A percentile compares a stretch with the other conserved stretches of the same genome.
Evolutionary conservation across 2,888 invertebrate genomes (phyloP).

Genomic region (Synanthedon vespiformis): DNA sequence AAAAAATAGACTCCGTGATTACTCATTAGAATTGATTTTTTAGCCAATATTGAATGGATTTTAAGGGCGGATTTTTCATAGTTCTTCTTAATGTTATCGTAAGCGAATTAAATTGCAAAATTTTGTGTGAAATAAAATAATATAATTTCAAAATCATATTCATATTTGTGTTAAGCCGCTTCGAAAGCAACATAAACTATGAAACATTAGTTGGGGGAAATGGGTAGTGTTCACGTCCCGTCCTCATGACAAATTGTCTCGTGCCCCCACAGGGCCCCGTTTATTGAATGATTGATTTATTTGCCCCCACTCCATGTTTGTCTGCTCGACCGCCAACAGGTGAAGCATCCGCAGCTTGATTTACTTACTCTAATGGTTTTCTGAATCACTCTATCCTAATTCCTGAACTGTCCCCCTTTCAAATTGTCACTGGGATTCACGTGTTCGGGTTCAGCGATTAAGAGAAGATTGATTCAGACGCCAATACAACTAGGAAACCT

Average conservation of each 20-base stretch:
- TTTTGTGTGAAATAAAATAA: too few relatives aligned
- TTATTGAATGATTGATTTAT: conserved; percentile 68
- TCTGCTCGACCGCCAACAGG: conserved; percentile 41
- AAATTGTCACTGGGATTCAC: conserved; percentile 20
- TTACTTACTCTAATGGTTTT: conserved; percentile 59
- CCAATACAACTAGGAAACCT: neutral
- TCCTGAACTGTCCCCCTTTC: conserved; percentile 52
- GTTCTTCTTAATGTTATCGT: too few relatives aligned
- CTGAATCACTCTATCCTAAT: conserved; percentile 48
- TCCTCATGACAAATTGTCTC: conserved; percentile 48
- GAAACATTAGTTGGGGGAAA: conserved; percentile 22
- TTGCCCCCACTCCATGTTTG: conserved; percentile 22
- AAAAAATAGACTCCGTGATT: too few relatives aligned
- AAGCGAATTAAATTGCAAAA: too few relatives aligned
- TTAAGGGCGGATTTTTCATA: too few relatives aligned
- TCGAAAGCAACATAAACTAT: conserved; percentile 2
- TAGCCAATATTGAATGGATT: too few relatives aligned
- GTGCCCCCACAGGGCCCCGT: conserved; percentile 20
- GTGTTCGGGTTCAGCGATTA: neutral
- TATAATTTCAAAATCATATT: too few relatives aligned
- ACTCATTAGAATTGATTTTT: too few relatives aligned
- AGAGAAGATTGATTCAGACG: conserved; percentile 5
- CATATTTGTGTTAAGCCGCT: too few relatives aligned
- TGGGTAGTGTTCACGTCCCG: conserved; percentile 8
- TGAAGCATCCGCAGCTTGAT: conserved; percentile 49